A percentile compares a stretch with the other conserved stretches of the same genome.
phyloP scores from a whole-genome alignment of 2,888 invertebrate species.

The Ischnura elegans region DNA sequence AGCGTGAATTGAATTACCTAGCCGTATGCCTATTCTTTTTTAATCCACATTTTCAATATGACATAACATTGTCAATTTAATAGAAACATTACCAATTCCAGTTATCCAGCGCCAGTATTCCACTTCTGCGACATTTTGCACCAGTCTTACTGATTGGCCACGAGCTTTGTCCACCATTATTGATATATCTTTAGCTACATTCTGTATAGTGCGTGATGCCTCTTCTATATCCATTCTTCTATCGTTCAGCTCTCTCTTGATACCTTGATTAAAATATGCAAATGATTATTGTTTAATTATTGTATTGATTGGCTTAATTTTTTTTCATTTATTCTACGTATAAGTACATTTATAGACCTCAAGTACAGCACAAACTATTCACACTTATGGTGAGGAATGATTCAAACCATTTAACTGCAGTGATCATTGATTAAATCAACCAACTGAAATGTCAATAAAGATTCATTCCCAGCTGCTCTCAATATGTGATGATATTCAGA shows the following conservation, averaged over 20 bases:
- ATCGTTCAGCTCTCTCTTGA: slow-evolving; percentile 81
- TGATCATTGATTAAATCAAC: no score
- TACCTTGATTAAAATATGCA: slow-evolving; percentile 78
- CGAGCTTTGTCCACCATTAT: slow-evolving; percentile 77
- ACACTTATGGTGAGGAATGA: no score
- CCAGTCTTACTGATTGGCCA: slow-evolving; percentile 77
- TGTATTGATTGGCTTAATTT: neutral
- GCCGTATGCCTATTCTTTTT: no score
- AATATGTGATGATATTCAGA: no score
- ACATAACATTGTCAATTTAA: neutral
- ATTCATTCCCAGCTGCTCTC: no score
- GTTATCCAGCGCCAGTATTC: slow-evolving; percentile 84
- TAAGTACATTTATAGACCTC: no score
- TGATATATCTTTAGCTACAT: slow-evolving; percentile 81
- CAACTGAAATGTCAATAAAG: no score
- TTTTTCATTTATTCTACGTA: no score
- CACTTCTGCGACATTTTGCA: slow-evolving; percentile 78
- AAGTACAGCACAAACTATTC: no score
- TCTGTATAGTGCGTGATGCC: slow-evolving; percentile 81
- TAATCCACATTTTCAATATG: no score
- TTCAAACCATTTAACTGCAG: no score
- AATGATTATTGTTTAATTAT: neutral
- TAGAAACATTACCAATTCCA: slow-evolving; percentile 83
- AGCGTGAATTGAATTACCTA: no score
- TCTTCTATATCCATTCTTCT: slow-evolving; percentile 81